Conservation (phyloP, 2,797 vertebrate genomes). For the Micromesistius poutassou region DNA sequence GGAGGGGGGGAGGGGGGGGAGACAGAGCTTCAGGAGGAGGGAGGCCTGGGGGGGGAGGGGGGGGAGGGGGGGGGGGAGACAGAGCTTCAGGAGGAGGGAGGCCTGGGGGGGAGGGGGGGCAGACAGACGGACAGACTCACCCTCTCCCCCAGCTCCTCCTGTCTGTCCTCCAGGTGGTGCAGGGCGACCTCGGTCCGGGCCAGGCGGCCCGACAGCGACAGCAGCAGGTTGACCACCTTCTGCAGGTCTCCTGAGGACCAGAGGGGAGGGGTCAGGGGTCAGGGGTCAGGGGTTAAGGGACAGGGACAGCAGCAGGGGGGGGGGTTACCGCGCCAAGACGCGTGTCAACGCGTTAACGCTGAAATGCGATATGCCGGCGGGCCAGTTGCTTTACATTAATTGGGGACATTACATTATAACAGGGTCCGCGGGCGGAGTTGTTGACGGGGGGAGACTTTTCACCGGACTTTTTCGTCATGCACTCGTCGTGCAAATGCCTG, state of each 20-base stretch:
- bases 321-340: too few species aligned
- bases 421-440: too few species aligned
- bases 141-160: slow-evolving; percentile 78
- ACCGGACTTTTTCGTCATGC: too few species aligned
- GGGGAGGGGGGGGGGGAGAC: too few species aligned
- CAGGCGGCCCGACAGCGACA: slow-evolving; percentile 89
- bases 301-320: too few species aligned
- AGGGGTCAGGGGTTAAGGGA: neutral
- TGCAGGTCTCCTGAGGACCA: slow-evolving; percentile 81
- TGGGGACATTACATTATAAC: too few species aligned
- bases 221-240: slow-evolving; percentile 92
- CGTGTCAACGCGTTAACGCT: too few species aligned
- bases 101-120: slow-evolving; percentile 65
- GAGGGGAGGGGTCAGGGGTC: neutral
- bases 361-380: too few species aligned
- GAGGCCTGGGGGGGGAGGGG: neutral
- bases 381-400: too few species aligned
- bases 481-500: too few species aligned
- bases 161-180: slow-evolving; percentile 58
- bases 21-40: neutral
- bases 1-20: neutral
- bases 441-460: too few species aligned
- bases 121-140: slow-evolving; percentile 66
- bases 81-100: slow-evolving; percentile 82
- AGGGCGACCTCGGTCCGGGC: slow-evolving; percentile 85